Evolutionary conservation across 2,888 invertebrate genomes (phyloP).

Genomic region (Megamerina dolium): DNA sequence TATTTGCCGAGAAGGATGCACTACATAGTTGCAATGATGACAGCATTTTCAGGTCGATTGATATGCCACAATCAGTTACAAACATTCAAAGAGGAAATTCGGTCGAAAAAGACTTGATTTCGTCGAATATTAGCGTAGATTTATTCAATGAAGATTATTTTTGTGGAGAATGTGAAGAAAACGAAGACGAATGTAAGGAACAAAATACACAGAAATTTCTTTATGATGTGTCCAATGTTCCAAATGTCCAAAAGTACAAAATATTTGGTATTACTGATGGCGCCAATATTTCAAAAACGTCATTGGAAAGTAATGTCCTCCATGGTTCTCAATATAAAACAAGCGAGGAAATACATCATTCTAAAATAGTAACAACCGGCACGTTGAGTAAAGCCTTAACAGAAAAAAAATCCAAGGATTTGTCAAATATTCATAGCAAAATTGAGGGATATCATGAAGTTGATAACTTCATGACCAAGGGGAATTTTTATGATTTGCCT

Average conservation of each 20-base stretch:
- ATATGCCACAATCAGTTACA: slow-evolving; percentile 16
- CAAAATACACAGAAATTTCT: slow-evolving; percentile 46
- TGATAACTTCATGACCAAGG: slow-evolving; percentile 36
- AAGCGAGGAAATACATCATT: slow-evolving; percentile 30
- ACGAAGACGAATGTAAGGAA: slow-evolving; percentile 22
- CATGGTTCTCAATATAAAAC: slow-evolving; percentile 43
- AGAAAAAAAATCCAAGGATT: slow-evolving; percentile 7
- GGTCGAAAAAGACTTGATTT: slow-evolving; percentile 7
- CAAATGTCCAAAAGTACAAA: slow-evolving; percentile 16
- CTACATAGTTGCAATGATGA: slow-evolving; percentile 21
- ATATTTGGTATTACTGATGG: background rate
- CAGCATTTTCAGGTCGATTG: slow-evolving; percentile 34
- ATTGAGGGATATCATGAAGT: slow-evolving; percentile 34
- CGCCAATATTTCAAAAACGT: slow-evolving; percentile 8
- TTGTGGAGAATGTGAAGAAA: no score
- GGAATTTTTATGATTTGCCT: slow-evolving; percentile 76
- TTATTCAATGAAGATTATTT: slow-evolving; percentile 16
- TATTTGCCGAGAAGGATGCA: no score
- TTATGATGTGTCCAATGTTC: slow-evolving; percentile 37
- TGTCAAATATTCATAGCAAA: slow-evolving; percentile 39
- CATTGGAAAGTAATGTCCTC: slow-evolving; percentile 23
- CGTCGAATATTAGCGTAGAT: slow-evolving; percentile 3
- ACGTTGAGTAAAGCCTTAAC: slow-evolving; percentile 12
- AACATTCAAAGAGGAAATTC: slow-evolving; percentile 8
- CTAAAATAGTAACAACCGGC: no score